Evolutionary conservation across 1,140 invertebrate species (phyloP).

Genomic region (Chelonus insularis): DNA sequence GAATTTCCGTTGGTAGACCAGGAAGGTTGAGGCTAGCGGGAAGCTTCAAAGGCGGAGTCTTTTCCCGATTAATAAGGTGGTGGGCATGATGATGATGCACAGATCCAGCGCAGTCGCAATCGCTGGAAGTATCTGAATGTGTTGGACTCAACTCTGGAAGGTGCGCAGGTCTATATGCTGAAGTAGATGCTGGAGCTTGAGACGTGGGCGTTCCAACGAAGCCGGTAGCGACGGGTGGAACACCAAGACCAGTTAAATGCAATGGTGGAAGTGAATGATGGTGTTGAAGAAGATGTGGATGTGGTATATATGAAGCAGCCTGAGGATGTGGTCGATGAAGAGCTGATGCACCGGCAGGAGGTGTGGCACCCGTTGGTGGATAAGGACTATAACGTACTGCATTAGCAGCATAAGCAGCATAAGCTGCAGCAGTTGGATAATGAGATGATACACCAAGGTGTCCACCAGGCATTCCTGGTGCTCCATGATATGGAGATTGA

Average conservation of each 20-base stretch:
- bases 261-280: conserved; percentile 38
- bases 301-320: conserved; percentile 30
- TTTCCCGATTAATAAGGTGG: conserved; percentile 11
- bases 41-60: conserved; percentile 28
- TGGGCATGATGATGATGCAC: conserved; percentile 25
- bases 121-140: conserved; percentile 49
- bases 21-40: conserved; percentile 25
- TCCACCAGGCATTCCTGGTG: conserved; percentile 55
- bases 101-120: conserved; percentile 49
- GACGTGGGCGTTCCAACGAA: conserved; percentile 30
- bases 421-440: conserved; percentile 43
- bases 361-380: conserved; percentile 29
- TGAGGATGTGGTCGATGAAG: conserved; percentile 33
- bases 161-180: conserved; percentile 30
- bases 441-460: conserved; percentile 35
- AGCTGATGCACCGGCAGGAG: conserved; percentile 1
- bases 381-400: conserved; percentile 45
- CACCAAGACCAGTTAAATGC: conserved; percentile 38
- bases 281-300: conserved; percentile 40
- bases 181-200: conserved; percentile 1
- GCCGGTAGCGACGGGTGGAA: conserved; percentile 27
- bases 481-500: conserved; percentile 53
- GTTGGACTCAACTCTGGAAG: conserved; percentile 44
- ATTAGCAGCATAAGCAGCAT: conserved; percentile 34
- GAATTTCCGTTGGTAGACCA: conserved; percentile 32